phyloP scores from a whole-genome alignment of 2,113 vertebrate genomes.

The Puntigrus tetrazona region DNA sequence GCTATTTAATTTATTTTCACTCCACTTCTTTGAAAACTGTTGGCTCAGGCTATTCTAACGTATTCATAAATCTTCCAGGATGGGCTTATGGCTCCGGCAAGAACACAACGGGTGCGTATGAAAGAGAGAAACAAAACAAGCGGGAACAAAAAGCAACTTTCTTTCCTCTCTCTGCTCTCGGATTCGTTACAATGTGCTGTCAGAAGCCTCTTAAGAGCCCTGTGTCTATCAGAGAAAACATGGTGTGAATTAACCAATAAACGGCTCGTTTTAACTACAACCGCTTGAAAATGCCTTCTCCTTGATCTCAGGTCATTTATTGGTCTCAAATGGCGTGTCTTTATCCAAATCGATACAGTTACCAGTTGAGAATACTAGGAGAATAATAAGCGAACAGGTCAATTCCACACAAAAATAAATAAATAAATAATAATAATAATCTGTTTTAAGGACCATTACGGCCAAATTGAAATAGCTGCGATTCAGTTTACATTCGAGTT shows the following conservation, averaged over 20 bases:
- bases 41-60: constrained; percentile 81
- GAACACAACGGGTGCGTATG: constrained; percentile 48
- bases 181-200: background rate
- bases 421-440: background rate
- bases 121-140: constrained; percentile 35
- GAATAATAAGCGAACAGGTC: constrained; percentile 36
- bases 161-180: constrained; percentile 58
- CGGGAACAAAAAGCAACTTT: constrained; percentile 58
- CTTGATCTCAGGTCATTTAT: constrained; percentile 57
- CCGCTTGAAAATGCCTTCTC: constrained; percentile 54
- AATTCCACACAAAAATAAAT: background rate
- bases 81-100: constrained; percentile 71
- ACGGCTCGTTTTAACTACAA: constrained; percentile 50
- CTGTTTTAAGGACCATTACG: background rate
- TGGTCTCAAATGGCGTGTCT: constrained; percentile 58
- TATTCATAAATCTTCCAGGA: constrained; percentile 81
- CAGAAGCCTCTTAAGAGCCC: background rate
- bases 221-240: constrained; percentile 15
- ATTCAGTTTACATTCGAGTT: background rate
- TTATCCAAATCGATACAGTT: constrained; percentile 63
- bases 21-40: constrained; percentile 80
- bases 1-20: constrained; percentile 80
- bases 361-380: constrained; percentile 51
- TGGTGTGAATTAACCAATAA: constrained; percentile 29
- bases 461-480: background rate